Evolutionary conservation across 1,140 invertebrate genomes (phyloP).

Genomic region (Leptoteleia sp.): DNA sequence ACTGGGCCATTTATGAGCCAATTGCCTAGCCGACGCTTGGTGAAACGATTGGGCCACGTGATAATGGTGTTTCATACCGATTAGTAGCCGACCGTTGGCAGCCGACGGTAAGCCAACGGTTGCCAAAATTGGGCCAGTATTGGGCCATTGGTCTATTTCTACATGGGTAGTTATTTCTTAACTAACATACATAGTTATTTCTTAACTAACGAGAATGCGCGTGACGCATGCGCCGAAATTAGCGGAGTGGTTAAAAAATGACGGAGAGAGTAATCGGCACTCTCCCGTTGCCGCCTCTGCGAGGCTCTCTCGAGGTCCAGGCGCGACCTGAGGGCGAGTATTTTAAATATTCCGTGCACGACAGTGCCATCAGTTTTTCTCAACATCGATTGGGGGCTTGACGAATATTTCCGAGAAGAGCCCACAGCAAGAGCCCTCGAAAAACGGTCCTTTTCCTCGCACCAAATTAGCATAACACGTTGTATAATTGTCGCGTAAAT

Average conservation of each 20-base stretch:
- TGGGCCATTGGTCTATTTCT: no score
- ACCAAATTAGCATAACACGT: slow-evolving; percentile 60
- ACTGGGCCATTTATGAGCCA: no score
- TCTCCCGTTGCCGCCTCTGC: no score
- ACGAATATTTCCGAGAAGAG: slow-evolving; percentile 51
- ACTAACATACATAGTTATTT: no score
- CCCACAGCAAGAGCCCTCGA: slow-evolving; percentile 23
- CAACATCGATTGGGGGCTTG: slow-evolving; percentile 42
- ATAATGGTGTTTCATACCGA: no score
- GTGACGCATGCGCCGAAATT: slow-evolving; percentile 45
- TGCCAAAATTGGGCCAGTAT: no score
- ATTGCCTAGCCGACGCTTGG: no score
- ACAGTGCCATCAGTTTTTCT: slow-evolving; percentile 49
- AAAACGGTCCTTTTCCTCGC: slow-evolving; percentile 36
- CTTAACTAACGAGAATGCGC: slow-evolving; percentile 33
- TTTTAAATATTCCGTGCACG: slow-evolving; percentile 55
- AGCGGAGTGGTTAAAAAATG: slow-evolving; percentile 41
- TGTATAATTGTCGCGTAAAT: slow-evolving; percentile 63
- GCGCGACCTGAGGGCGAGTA: slow-evolving; percentile 17
- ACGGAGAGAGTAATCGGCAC: slow-evolving; percentile 26
- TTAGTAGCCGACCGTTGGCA: no score
- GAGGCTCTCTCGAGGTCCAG: slow-evolving; percentile 20
- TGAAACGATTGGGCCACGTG: no score
- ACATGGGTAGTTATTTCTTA: no score
- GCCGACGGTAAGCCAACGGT: no score